Evolutionary conservation across 1,140 invertebrate genomes (phyloP).

Genomic region (Calosoma granatense): DNA sequence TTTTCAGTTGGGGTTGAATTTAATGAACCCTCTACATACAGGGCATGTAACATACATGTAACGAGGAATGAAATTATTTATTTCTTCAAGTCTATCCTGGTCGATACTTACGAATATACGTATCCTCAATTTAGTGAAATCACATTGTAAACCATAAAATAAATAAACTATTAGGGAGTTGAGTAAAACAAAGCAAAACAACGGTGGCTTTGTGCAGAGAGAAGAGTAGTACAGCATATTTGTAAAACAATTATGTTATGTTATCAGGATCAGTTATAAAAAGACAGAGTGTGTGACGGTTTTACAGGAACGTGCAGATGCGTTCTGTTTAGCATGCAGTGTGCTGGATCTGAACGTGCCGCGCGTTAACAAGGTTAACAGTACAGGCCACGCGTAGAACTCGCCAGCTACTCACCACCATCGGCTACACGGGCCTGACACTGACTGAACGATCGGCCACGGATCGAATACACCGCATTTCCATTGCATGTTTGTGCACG

Average conservation of each 20-base stretch:
- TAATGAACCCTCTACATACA: no score
- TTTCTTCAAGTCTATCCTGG: no score
- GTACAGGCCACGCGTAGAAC: not conserved
- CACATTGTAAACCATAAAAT: no score
- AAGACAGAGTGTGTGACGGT: not conserved
- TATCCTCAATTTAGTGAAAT: no score
- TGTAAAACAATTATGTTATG: not conserved
- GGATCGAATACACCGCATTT: not conserved
- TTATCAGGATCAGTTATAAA: not conserved
- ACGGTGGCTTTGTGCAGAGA: no score
- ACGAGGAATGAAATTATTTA: no score
- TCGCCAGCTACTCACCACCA: not conserved
- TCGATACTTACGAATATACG: no score
- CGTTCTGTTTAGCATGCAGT: constrained; percentile 3
- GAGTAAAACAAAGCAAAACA: no score
- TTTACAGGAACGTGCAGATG: not conserved
- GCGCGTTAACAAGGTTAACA: constrained; percentile 5
- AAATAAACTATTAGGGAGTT: no score
- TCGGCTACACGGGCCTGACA: not conserved
- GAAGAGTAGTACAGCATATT: no score
- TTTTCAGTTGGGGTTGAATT: no score
- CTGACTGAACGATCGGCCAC: not conserved
- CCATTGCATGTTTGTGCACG: not conserved
- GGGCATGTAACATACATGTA: no score
- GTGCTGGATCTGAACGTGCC: not conserved